These are phyloP conservation scores for Atractosteus spatula DNA, from an alignment of 2,113 vertebrate species.

Conservation along the genomic window DNA sequence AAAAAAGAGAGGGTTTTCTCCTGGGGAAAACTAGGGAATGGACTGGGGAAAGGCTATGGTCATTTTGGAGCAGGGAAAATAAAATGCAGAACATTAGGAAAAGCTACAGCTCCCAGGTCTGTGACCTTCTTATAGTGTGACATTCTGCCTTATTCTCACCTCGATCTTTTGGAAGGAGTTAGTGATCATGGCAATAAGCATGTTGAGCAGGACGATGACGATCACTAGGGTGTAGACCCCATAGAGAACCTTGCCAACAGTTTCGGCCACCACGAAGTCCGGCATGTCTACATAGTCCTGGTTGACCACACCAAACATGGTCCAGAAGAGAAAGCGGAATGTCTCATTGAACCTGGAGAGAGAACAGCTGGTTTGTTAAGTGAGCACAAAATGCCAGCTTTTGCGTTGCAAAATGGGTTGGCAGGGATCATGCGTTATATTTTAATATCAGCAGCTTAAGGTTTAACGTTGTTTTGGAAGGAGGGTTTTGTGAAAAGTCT, in stretches of 20 bases:
- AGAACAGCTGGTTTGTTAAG: background rate
- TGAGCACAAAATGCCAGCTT: too few relatives aligned
- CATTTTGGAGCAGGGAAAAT: too few relatives aligned
- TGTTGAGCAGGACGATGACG: constrained; percentile 86
- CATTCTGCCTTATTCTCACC: constrained; percentile 42
- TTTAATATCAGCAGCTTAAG: too few relatives aligned
- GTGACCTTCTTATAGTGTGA: background rate
- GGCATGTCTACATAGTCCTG: constrained; percentile 80
- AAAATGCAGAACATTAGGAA: too few relatives aligned
- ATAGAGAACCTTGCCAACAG: constrained; percentile 76
- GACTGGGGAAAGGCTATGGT: too few relatives aligned
- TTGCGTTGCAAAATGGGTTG: too few relatives aligned
- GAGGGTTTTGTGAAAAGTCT: too few relatives aligned
- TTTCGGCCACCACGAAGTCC: constrained; percentile 70
- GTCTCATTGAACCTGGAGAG: constrained; percentile 80
- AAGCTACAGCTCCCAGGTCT: too few relatives aligned
- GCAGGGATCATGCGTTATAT: too few relatives aligned
- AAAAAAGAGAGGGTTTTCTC: too few relatives aligned
- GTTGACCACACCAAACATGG: constrained; percentile 84
- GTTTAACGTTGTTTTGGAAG: too few relatives aligned
- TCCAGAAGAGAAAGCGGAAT: constrained; percentile 88
- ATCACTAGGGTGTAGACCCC: constrained; percentile 84
- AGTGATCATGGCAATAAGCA: constrained; percentile 91
- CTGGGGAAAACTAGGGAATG: too few relatives aligned
- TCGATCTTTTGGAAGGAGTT: constrained; percentile 92